These are phyloP conservation scores for Bombus waltoni DNA, from an alignment of 1,140 invertebrate species.

Conservation along the genomic window DNA sequence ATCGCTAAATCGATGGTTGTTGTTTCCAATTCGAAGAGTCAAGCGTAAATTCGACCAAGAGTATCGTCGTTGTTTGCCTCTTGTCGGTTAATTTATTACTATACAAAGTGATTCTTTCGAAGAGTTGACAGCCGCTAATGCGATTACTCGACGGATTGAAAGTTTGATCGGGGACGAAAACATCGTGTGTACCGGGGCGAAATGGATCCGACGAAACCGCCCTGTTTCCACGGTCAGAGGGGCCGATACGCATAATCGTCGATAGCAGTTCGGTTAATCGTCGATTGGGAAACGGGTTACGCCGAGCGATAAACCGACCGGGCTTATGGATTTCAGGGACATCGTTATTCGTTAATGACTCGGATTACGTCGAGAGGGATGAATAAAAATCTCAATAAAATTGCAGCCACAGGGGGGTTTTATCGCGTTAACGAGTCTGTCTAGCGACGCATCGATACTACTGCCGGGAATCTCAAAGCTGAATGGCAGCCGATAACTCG, in stretches of 20 bases:
- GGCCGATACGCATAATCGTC: conserved; percentile 1
- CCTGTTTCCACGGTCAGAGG: background rate
- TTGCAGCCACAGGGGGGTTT: background rate
- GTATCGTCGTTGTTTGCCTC: background rate
- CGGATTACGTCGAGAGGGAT: conserved; percentile 22
- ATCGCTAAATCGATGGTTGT: background rate
- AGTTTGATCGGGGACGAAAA: conserved; percentile 2
- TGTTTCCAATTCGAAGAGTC: background rate
- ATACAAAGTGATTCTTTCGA: conserved; percentile 18
- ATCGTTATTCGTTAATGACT: conserved; percentile 42
- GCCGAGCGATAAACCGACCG: conserved; percentile 37
- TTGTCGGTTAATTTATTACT: background rate
- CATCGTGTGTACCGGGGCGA: background rate
- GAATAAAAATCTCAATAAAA: conserved; percentile 56
- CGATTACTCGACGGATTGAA: conserved; percentile 4
- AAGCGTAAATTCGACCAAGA: background rate
- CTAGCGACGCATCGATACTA: background rate
- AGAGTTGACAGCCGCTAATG: conserved; percentile 33
- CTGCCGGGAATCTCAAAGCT: conserved; percentile 3
- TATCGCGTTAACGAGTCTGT: conserved; percentile 36
- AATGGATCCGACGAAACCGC: background rate
- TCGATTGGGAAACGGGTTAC: conserved; percentile 40
- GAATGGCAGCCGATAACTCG: conserved; percentile 53
- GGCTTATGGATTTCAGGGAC: conserved; percentile 54
- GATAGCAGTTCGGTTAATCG: conserved; percentile 48